These are phyloP conservation scores for Forbesichthys agassizii DNA, from an alignment of 2,113 vertebrate species.

Conservation along the genomic window DNA sequence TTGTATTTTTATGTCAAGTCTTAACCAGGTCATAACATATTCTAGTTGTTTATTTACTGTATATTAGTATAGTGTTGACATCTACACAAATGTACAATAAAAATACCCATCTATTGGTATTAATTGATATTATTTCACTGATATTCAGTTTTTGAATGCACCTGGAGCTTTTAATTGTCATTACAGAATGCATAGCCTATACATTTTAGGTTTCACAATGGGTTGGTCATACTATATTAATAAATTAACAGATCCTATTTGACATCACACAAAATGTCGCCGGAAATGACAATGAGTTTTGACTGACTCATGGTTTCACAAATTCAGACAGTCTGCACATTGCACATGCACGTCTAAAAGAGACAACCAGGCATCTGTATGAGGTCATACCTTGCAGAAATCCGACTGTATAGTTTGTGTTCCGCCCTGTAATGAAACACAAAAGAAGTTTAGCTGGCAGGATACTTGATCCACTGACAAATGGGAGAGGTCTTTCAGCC, in stretches of 20 bases:
- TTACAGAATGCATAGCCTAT: too few species aligned
- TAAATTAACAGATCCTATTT: neutral
- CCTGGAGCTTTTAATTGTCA: too few species aligned
- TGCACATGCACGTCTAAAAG: slow-evolving; percentile 42
- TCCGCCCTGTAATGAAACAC: slow-evolving; percentile 38
- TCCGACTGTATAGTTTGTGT: slow-evolving; percentile 29
- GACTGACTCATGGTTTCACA: slow-evolving; percentile 56
- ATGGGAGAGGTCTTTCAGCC: slow-evolving; percentile 25
- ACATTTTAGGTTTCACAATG: too few species aligned
- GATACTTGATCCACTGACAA: slow-evolving; percentile 32
- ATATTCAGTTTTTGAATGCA: too few species aligned
- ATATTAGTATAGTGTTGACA: too few species aligned
- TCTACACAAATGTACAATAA: too few species aligned
- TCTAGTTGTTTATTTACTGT: too few species aligned
- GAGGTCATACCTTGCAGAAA: slow-evolving; percentile 55
- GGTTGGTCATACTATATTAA: too few species aligned
- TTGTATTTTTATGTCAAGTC: too few species aligned
- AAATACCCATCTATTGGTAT: too few species aligned
- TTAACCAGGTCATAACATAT: too few species aligned
- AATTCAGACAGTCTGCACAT: slow-evolving; percentile 33
- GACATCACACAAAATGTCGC: slow-evolving; percentile 11
- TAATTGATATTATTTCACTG: too few species aligned
- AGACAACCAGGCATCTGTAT: slow-evolving; percentile 48
- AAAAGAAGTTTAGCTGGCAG: slow-evolving; percentile 25
- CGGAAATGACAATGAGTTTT: neutral